Evolutionary conservation across 1,140 invertebrate genomes (phyloP), one percentile per base, ranked within the genome.

Genomic region (Aphelenchoides besseyi): DNA sequence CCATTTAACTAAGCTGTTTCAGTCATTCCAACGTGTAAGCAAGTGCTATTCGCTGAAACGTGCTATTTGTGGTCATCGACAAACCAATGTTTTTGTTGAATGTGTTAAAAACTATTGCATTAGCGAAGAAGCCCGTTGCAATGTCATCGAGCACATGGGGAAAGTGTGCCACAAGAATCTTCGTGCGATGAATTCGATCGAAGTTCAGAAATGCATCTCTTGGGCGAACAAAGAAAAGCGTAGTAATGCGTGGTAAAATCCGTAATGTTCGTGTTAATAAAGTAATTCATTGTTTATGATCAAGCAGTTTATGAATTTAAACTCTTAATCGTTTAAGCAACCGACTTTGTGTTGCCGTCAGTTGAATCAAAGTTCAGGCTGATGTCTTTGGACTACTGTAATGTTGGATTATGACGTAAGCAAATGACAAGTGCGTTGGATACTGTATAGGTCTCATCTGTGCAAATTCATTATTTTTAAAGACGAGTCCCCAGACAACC

Each of bases 61-160:
- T 33, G 16, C 5, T 8, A 23, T 59, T 12, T 5, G 5, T 23
- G 55, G 55, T 33, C 26, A 23, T 59, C 55, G 32, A 8, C 26
- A 59, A 12, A 8, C 23, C 55, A 28, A 5, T 12, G 5, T 8
- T 28, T 8, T 29, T 23, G 18, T 59, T 33, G 55, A 59, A 5
- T 59, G 55, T 33, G 26, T 18, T 33, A 5, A 18, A 33, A 59
- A 59, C 18, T 59, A 59, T 33, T 59, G 55, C 18, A 23, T 59
- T 28, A 59, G 55, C 55, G 18, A 28, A 12, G 55, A 59, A 59
- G 55, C 55, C 55, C 55, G 55, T 33, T 59, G 55, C 18, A 18
- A 59, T 8, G 55, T 18, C 5, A 33, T 59, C 26, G 23, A 29
- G 55, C 5, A 18, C 5, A 33, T 33, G 55, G 55, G 12, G 41